Conservation (phyloP, 2,113 vertebrate genomes). For the Eudorcas thomsonii region DNA sequence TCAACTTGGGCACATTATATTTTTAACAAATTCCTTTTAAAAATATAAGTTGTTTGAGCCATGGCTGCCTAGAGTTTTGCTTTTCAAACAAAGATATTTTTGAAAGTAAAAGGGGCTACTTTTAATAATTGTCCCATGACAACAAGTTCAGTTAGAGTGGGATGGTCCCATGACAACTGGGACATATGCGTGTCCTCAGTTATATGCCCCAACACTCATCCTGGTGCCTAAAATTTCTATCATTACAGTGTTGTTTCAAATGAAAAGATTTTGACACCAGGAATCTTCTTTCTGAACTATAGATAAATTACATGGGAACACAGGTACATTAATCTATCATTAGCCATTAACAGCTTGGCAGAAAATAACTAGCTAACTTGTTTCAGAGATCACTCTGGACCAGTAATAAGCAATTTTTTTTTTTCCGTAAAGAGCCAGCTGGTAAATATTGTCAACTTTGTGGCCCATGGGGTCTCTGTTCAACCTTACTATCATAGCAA, state of each 20-base stretch:
- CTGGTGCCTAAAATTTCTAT: neutral
- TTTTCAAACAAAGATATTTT: neutral
- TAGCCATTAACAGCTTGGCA: neutral
- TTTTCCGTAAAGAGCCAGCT: neutral
- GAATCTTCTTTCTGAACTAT: neutral
- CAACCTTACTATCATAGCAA: neutral
- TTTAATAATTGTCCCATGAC: neutral
- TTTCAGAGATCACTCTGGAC: neutral
- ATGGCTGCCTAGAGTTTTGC: neutral
- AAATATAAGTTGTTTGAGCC: neutral
- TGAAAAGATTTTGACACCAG: neutral
- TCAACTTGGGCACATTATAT: neutral
- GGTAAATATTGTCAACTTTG: neutral
- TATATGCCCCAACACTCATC: neutral
- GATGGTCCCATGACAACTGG: neutral
- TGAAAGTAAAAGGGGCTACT: neutral
- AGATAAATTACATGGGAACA: neutral
- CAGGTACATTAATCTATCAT: neutral
- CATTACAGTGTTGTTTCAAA: neutral
- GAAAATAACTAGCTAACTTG: neutral
- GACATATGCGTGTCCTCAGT: neutral
- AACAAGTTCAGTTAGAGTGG: neutral
- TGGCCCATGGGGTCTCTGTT: neutral
- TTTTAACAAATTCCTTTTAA: slow-evolving; percentile 14
- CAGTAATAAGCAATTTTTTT: neutral